Base-by-base conservation (phyloP, 2,797 vertebrate genomes). In the Carapus acus region DNA sequence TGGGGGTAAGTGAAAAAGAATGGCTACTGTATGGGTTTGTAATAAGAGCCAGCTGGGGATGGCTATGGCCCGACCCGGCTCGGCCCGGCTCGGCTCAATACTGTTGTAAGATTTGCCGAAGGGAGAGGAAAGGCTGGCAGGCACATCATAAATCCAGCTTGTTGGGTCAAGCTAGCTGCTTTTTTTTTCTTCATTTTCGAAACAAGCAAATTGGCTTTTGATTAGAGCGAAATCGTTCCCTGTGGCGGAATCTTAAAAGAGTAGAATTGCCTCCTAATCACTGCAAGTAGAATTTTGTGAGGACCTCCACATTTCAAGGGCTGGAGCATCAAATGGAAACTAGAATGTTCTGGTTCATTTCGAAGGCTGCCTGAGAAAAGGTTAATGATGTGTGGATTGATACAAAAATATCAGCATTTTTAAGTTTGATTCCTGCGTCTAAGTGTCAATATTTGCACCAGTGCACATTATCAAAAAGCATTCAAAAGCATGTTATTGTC, bases 21-120 rank as follows among this genome's bases (percentile, higher is more conserved):
- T 91, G 89, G 92, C 90, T 90, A 75, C 65, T 90, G 89, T 88
- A 89, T 89, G 87, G 81, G 77, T 73, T 78, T 79, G 83, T 94
- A 94, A 96, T 93, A 89, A 85, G 87, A 90, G 88, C 91, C 94
- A 97, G 91, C 92, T 97, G 94, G 90, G 88, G 83, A 79, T 64
- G 84, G 77, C 68, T 75, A 85, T 86, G 88, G n/a, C n/a, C n/a
- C n/a, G n/a, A n/a, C n/a, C n/a, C n/a, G n/a, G n/a, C n/a, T 80
- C 78, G 76, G 69, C 64, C 67, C 58, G 51, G 67, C 13, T 60
- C 69, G 56, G 72, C 78, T 73, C 51, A 54, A 27, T 27, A 27
- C 24, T 78, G 64, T 77, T 71, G 54, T 57, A 70, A 80, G 73
- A 82, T 83, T 78, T 85, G 77, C 4, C 73, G 53, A 73, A 73